phyloP scores from a whole-genome alignment of 2,113 vertebrate species.

The Ochotona princeps region DNA sequence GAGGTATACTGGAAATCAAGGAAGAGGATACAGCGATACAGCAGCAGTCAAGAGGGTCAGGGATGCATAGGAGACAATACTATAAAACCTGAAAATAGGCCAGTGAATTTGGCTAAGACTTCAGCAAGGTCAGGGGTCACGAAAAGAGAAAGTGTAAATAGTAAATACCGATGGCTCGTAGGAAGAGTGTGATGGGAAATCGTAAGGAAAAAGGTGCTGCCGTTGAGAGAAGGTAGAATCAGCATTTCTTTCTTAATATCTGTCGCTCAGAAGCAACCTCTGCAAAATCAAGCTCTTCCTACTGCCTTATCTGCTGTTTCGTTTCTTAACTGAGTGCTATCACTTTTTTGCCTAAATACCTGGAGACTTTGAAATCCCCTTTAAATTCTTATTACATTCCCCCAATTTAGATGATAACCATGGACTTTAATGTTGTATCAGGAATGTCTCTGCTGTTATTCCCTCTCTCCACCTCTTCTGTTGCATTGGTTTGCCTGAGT shows the following conservation, averaged over 20 bases:
- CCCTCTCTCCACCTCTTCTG: neutral
- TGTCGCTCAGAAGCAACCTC: neutral
- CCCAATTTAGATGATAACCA: neutral
- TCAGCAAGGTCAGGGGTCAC: neutral
- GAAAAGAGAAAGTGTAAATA: neutral
- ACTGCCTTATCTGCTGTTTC: neutral
- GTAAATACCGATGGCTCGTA: neutral
- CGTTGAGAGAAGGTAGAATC: neutral
- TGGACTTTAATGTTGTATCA: neutral
- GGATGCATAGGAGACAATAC: neutral
- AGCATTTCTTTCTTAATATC: neutral
- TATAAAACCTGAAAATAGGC: neutral
- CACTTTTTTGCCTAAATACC: neutral
- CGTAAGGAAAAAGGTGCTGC: neutral
- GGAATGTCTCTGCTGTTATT: neutral
- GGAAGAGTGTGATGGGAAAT: neutral
- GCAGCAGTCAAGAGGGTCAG: neutral
- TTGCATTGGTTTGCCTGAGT: neutral
- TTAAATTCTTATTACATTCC: neutral
- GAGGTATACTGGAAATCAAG: neutral
- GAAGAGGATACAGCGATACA: neutral
- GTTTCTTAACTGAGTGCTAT: neutral
- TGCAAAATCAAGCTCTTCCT: neutral
- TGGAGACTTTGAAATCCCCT: conserved; percentile 36
- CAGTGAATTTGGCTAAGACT: neutral